Percentiles rank a stretch among this genome's conserved stretches.
These are phyloP conservation scores for Choloepus didactylus DNA, from an alignment of 2,797 vertebrate genomes.

Conservation along the genomic window DNA sequence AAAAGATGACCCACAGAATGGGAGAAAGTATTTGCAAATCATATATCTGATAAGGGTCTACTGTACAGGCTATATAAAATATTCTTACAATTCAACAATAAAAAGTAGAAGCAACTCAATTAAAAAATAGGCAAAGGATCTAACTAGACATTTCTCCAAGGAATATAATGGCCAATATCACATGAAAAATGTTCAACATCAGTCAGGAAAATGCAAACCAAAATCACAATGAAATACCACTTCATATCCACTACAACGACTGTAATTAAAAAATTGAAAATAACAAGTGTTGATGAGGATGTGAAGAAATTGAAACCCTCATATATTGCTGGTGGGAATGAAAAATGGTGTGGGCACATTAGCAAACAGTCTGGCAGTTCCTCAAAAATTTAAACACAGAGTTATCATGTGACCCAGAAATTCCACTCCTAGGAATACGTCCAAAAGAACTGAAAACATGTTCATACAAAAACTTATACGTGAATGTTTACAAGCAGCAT, in stretches of 20 bases:
- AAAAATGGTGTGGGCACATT: not conserved
- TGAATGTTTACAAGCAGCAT: not conserved
- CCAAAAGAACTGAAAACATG: not conserved
- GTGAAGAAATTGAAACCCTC: not conserved
- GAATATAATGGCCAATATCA: not conserved
- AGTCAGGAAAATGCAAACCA: not conserved
- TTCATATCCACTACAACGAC: not conserved
- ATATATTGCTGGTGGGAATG: not conserved
- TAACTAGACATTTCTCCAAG: not conserved
- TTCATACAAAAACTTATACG: not conserved
- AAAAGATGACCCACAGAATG: not conserved
- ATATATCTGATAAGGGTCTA: not conserved
- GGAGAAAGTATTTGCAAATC: not conserved
- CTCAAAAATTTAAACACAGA: not conserved
- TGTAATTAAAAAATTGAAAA: not conserved
- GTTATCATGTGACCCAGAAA: not conserved
- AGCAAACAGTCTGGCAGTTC: not conserved
- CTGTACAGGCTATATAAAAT: not conserved
- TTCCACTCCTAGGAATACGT: not conserved
- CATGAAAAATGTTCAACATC: not conserved
- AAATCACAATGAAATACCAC: not conserved
- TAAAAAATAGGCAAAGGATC: not conserved
- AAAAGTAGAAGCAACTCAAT: not conserved
- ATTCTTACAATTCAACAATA: slow-evolving; percentile 14
- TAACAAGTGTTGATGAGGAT: not conserved